Conservation (phyloP, 2,797 vertebrate genomes). For the Clarias pachynema region DNA sequence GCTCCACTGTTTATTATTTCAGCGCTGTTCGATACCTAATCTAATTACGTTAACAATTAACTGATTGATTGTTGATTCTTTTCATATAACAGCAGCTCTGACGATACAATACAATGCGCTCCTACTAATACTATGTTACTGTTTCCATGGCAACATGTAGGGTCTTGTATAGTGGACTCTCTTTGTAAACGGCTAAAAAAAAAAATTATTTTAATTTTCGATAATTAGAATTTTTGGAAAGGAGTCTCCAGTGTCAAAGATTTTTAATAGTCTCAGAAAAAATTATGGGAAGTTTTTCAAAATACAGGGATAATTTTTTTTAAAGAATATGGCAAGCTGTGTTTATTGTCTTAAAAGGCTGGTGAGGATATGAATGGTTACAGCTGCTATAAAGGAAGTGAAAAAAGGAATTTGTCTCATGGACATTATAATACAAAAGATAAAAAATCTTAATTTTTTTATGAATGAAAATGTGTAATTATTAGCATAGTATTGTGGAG, state of each 20-base stretch:
- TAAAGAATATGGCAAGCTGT: background rate
- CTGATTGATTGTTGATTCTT: background rate
- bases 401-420: background rate
- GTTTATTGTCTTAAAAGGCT: background rate
- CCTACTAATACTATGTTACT: background rate
- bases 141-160: background rate
- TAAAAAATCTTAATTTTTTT: background rate
- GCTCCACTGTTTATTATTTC: background rate
- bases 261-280: background rate
- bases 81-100: background rate
- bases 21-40: background rate
- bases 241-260: background rate
- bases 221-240: background rate
- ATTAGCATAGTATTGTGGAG: background rate
- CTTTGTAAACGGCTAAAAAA: background rate
- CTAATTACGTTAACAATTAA: too few relatives aligned
- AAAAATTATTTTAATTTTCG: background rate
- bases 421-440: background rate
- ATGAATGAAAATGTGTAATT: background rate
- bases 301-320: background rate
- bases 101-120: background rate
- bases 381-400: background rate
- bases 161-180: background rate
- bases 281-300: background rate
- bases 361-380: background rate